Base-by-base conservation (phyloP, 2,888 invertebrate species). In the Vesta saturnalis region DNA sequence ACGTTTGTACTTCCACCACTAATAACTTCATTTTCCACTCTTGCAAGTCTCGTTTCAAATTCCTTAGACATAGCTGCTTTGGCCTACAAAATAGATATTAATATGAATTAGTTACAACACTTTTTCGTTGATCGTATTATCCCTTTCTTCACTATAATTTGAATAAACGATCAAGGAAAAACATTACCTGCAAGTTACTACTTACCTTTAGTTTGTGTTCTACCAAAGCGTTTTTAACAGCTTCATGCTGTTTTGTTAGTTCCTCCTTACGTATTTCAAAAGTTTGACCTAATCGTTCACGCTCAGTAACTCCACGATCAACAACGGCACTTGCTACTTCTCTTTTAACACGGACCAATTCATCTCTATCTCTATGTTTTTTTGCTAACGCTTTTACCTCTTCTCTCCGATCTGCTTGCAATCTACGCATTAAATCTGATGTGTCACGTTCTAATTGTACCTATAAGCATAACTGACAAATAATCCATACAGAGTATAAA, bases 301-400 rank as follows among this genome's bases (percentile, higher is more conserved):
- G 90, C 84, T 97, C 97, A 70, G 92, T 91, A 58, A 97, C 97
- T 47, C 96, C 97, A 71, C 94, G 91, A 78, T 94, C 94, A 72
- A 97, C 96, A 5, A 96, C 91, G 77, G 91, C 88, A 69, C 88
- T 89, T 56, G 89, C 89, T 1, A 96, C 94, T 87, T 96, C 92
- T 80, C 96, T 85, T 83, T 95, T 95, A 83, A 94, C 92, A 80
- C 94, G 87, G 71, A 92, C 91, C 76, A 97, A 88, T 82, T 97
- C 97, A 75, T 94, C 96, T 77, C 96, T 93, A 83, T 97, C 96
- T 76, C 93, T 90, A 82, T 96, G 95, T 68, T 92, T 92, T 82
- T 95, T 94, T 19, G 93, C 91, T 69, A 97, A 85, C 57, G 90
- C 90, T 81, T 95, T 96, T 68, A 96, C 94, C 83, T 97, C 96